These are phyloP conservation scores for Sylvietta virens DNA, from an alignment of 2,113 vertebrate genomes.

Conservation along the genomic window DNA sequence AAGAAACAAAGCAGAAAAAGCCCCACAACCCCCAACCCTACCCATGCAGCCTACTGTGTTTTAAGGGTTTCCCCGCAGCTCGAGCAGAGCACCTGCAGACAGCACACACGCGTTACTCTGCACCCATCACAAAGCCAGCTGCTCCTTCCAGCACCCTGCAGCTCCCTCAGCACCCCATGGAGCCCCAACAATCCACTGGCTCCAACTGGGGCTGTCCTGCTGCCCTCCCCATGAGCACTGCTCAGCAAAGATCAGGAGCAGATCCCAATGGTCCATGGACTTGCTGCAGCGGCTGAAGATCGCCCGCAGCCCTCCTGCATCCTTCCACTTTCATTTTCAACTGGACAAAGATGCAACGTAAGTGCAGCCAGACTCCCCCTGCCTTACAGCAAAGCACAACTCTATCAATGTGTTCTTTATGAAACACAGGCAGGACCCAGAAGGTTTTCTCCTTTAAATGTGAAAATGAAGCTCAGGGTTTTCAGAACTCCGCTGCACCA, in stretches of 20 bases:
- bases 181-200: neutral
- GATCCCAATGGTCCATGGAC: neutral
- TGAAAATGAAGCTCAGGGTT: neutral
- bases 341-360: neutral
- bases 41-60: neutral
- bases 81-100: neutral
- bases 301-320: fast-evolving
- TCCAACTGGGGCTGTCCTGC: neutral
- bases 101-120: fast-evolving
- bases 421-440: neutral
- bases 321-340: neutral
- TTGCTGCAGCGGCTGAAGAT: neutral
- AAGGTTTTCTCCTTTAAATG: neutral
- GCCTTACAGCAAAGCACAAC: neutral
- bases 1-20: neutral
- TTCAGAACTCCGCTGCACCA: neutral
- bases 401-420: neutral
- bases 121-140: fast-evolving
- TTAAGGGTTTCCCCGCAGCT: neutral
- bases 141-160: neutral
- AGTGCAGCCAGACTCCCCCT: neutral
- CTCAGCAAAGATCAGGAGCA: neutral
- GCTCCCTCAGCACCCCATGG: neutral
- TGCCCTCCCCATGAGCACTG: neutral
- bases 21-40: neutral